A percentile compares a stretch with the other conserved stretches of the same genome.
These are phyloP conservation scores for Brachionus manjavacas DNA, from an alignment of 1,140 invertebrate species.

Conservation along the genomic window DNA sequence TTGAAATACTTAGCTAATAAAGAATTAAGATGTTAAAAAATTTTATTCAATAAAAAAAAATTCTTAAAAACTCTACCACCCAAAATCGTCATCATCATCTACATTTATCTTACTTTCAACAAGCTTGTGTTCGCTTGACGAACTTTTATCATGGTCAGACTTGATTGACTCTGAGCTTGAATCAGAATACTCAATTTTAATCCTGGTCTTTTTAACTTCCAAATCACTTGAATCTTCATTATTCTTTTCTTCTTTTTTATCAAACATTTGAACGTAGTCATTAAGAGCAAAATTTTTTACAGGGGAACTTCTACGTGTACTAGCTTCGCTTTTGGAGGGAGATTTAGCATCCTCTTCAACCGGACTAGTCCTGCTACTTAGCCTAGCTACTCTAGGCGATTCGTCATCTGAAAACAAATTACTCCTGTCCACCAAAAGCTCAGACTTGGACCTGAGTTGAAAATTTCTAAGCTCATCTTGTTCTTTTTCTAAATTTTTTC, in stretches of 20 bases:
- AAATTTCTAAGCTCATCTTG: not conserved
- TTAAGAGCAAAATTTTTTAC: not conserved
- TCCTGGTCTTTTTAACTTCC: not conserved
- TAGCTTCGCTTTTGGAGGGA: not conserved
- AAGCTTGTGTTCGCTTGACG: not conserved
- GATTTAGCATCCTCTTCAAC: not conserved
- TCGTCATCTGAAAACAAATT: not conserved
- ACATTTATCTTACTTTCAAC: not conserved
- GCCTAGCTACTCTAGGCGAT: not conserved
- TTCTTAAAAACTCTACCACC: not conserved
- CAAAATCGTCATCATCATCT: conserved; percentile 11
- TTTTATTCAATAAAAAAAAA: too few species aligned
- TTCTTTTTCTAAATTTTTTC: not conserved
- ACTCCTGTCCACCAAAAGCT: not conserved
- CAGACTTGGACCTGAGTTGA: not conserved
- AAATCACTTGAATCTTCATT: not conserved
- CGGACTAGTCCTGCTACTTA: not conserved
- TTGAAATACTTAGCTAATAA: too few species aligned
- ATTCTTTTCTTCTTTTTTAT: conserved; percentile 2
- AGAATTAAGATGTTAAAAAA: too few species aligned
- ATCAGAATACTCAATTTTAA: conserved; percentile 35
- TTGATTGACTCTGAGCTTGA: not conserved
- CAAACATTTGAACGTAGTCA: conserved; percentile 26
- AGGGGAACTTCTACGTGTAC: not conserved
- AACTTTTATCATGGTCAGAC: not conserved